Evolutionary conservation across 2,113 vertebrate genomes (phyloP).

Genomic region (Catagonus wagneri): DNA sequence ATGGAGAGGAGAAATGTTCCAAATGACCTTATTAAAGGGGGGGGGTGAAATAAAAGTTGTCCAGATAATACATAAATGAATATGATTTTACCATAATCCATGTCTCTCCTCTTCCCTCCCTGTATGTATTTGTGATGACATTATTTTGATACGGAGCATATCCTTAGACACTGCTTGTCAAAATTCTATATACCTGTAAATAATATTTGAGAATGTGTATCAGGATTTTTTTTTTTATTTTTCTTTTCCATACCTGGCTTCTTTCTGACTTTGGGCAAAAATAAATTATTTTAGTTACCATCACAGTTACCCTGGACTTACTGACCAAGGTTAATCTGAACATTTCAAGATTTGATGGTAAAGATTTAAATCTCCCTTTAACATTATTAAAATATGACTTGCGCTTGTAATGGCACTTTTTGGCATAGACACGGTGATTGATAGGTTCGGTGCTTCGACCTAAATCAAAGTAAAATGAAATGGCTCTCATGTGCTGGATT

Average conservation of each 20-base stretch:
- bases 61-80: background rate
- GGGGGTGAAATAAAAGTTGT: background rate
- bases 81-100: background rate
- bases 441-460: conserved; percentile 61
- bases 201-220: background rate
- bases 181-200: background rate
- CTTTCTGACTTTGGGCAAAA: background rate
- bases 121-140: background rate
- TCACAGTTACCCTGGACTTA: background rate
- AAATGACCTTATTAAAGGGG: background rate
- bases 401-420: conserved; percentile 68
- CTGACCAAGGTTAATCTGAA: conserved; percentile 79
- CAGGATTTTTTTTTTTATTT: background rate
- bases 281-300: conserved; percentile 46
- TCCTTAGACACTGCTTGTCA: background rate
- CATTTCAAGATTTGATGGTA: conserved; percentile 72
- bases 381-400: conserved; percentile 79
- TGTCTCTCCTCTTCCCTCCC: accelerated
- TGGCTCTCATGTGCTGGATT: conserved; percentile 28
- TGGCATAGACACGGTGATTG: conserved; percentile 71
- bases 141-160: background rate
- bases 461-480: conserved; percentile 78
- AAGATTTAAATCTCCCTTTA: conserved; percentile 75
- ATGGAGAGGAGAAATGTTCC: background rate
- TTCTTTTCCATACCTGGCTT: background rate